Base-by-base conservation (phyloP, 2,113 vertebrate species). In the Cyanoramphus novaezelandiae region DNA sequence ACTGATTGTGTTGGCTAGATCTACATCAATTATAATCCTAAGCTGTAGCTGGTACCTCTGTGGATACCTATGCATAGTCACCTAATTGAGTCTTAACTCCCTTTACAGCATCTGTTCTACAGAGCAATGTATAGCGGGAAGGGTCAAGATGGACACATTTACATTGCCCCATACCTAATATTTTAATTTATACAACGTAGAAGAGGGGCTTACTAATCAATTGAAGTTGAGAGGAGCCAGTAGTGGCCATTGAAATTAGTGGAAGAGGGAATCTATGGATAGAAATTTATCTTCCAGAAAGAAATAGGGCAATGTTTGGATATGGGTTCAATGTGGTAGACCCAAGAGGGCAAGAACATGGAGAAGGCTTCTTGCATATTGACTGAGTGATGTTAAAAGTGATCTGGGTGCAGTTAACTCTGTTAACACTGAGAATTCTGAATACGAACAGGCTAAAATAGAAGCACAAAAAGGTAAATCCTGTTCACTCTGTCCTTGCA, bases 131-230 rank as follows among this genome's bases (percentile, higher is more conserved):
- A 50, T 9, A 43, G 35, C 9, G 24, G 35, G 50, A 71, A 60
- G 13, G 28, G 37, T 37, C 0, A 0, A 81, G 44, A 17, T 49
- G 39, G 31, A 10, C 43, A 13, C 0, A 0, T 43, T 37, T 44
- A 20, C 5, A 1, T 46, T 78, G 10, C 44, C 11, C 35, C 17
- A 6, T 13, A 16, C 44, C 11, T 53, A 33, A 31, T 47, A 70
- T 69, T 88, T 50, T 82, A 50, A 39, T 82, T 59, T 71, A 33
- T 39, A 33, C 2, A 2, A 72, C 5, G 13, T 47, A 65, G 44
- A 71, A 79, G 25, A 68, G 17, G 24, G 13, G 70, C 47, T 80
- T 53, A 13, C 31, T 65, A 35, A 44, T 0, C 6, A 9, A 43
- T 71, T 59, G 25, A 72, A 87, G 33, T 43, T 5, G 4, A 78